Evolutionary conservation across 2,113 vertebrate species (phyloP).

Genomic region (Muscicapa adusta): DNA sequence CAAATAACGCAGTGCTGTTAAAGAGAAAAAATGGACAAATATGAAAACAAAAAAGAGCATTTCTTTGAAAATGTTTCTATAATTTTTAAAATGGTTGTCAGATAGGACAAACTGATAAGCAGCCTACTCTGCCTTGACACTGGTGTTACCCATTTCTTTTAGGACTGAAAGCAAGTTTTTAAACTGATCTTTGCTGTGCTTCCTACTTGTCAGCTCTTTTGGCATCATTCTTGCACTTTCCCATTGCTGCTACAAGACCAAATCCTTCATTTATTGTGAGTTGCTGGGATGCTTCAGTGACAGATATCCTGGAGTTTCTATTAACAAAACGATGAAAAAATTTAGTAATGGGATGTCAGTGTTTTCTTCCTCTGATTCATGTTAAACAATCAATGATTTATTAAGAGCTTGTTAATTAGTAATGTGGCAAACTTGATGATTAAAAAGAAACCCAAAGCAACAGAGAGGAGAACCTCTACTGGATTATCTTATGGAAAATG

Average conservation of each 20-base stretch:
- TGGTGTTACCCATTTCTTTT: not conserved
- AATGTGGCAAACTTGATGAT: not conserved
- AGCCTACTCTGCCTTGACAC: not conserved
- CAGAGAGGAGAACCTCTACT: conserved; percentile 32
- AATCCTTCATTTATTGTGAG: not conserved
- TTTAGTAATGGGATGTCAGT: not conserved
- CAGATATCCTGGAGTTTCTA: not conserved
- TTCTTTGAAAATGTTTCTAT: not conserved
- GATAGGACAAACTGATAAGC: not conserved
- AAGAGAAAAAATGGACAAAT: not conserved
- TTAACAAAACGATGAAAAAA: not conserved
- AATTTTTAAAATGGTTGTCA: not conserved
- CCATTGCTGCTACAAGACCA: not conserved
- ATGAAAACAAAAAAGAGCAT: not conserved
- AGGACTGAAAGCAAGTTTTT: not conserved
- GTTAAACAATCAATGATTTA: conserved; percentile 38
- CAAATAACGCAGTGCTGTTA: not conserved
- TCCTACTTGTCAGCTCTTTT: not conserved
- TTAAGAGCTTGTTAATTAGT: conserved; percentile 31
- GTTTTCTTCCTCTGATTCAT: not conserved
- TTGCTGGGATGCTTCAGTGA: not conserved
- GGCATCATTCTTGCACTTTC: not conserved
- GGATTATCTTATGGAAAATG: conserved; percentile 52
- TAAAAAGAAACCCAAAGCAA: conserved; percentile 34
- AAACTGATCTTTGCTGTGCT: not conserved